These are phyloP conservation scores for Chaetorhynchus papuensis DNA, from an alignment of 2,113 vertebrate species.

Conservation along the genomic window DNA sequence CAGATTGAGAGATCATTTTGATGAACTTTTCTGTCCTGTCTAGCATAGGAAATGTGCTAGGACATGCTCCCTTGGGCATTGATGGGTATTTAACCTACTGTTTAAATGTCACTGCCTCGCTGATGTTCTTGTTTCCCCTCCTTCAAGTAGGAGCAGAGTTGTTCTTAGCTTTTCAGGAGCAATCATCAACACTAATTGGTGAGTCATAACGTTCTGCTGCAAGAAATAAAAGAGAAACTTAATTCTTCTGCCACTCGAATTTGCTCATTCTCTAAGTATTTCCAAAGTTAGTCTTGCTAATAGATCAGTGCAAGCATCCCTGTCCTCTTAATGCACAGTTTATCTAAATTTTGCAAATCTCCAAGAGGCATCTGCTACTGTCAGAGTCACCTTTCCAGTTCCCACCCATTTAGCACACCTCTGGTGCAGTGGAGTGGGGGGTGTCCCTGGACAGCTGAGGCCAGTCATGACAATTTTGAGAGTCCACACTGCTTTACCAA, in stretches of 20 bases:
- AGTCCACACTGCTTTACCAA: background rate
- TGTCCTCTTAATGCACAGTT: background rate
- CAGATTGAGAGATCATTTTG: background rate
- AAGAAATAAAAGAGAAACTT: background rate
- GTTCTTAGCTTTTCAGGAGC: background rate
- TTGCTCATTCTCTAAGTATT: background rate
- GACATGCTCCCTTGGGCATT: background rate
- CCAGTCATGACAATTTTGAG: background rate
- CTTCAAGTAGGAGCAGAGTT: background rate
- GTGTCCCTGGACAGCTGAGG: background rate
- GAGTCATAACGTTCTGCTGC: background rate
- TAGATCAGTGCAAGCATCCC: background rate
- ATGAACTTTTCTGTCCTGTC: background rate
- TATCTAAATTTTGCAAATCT: background rate
- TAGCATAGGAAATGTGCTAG: background rate
- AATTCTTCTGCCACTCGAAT: background rate
- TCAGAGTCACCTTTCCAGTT: background rate
- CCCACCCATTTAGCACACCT: background rate
- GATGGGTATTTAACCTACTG: background rate
- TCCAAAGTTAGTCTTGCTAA: background rate
- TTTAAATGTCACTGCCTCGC: conserved; percentile 6
- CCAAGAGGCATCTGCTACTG: background rate
- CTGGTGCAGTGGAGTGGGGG: background rate
- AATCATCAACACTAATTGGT: background rate
- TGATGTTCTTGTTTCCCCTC: background rate